Base-by-base conservation (phyloP, 2,797 vertebrate genomes). In the Crenichthys baileyi region DNA sequence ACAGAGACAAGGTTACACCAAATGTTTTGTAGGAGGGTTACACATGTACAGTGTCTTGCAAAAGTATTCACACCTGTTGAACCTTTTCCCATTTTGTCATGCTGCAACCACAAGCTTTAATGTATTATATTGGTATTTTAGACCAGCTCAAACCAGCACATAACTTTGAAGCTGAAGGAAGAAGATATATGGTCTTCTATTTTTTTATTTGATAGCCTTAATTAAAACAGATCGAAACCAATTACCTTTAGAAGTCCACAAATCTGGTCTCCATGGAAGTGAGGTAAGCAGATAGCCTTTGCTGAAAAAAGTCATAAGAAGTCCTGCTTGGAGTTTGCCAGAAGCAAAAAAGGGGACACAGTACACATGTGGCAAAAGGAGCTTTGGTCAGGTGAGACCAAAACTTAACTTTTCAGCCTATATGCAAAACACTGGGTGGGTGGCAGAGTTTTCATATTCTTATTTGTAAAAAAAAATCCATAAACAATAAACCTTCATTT, bases 1-100 rank as follows among this genome's bases (percentile, higher is more conserved):
- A 29, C 31, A 56, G 36, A 70, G 88, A 74, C 60, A 58, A 75
- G 78, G 13, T 50, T 13, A 56, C 3, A 24, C 24, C n/a, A 77
- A 70, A 26, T 79, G 65, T 31, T 48, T 73, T 7, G 46, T 13
- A 71, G 50, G 24, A 60, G 1, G 68, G 51, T 11, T 76, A 6
- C 12, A 41, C 24, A 22, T 22, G 8, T 20, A 20, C 4, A 36
- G 9, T 67, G 18, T 22, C 36, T 24, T 67, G 36, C 4, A 41
- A 67, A 67, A 39, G 20, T 41, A 20, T 67, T 39, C 63, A 22
- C 2, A 55, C 53, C 51, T 22, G 4, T 67, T 31, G 58, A 31
- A 61, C 4, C 5, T 36, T 63, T 8, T 36, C 61, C 36, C 7
- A 63, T 36, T 63, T 63, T 36, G 61, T 63, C 61, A 63, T 1